phyloP scores from a whole-genome alignment of 2,113 vertebrate genomes.

The Xiphophorus maculatus region DNA sequence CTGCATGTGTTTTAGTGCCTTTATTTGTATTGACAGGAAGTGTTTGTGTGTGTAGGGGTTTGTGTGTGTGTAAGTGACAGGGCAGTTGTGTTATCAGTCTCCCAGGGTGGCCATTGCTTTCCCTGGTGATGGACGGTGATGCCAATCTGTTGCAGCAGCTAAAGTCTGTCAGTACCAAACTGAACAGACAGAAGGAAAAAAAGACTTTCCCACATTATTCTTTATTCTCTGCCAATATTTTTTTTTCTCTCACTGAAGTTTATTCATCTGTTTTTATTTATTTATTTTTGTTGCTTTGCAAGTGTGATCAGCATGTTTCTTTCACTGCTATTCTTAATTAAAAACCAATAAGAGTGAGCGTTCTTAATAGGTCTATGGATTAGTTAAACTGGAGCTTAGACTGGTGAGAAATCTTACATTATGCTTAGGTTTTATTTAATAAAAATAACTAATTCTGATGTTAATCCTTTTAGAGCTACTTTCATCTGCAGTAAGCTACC shows the following conservation, averaged over 20 bases:
- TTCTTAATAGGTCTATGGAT: background rate
- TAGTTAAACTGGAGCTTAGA: background rate
- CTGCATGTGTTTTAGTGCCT: background rate
- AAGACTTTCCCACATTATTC: background rate
- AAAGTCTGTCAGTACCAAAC: slow-evolving; percentile 44
- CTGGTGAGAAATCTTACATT: background rate
- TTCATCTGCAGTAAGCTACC: too few relatives aligned
- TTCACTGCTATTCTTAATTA: background rate
- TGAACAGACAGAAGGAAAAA: slow-evolving; percentile 17
- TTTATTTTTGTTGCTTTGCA: background rate
- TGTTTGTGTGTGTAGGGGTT: slow-evolving; percentile 9
- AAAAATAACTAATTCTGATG: background rate
- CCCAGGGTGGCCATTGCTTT: slow-evolving; percentile 41
- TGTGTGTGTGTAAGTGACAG: slow-evolving; percentile 31
- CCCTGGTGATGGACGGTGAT: slow-evolving; percentile 56
- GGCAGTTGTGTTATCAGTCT: slow-evolving; percentile 53
- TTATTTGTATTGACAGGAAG: slow-evolving; percentile 13
- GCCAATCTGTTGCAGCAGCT: slow-evolving; percentile 53
- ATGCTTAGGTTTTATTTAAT: background rate
- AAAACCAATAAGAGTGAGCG: background rate
- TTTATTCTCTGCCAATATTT: background rate
- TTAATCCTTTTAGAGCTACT: too few relatives aligned
- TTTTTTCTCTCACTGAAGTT: background rate
- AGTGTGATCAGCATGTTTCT: background rate
- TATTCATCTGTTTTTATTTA: background rate